Evolutionary conservation across 2,797 vertebrate genomes (phyloP), one percentile per base, ranked within the genome.

Genomic region (Hippopotamyrus pictus): DNA sequence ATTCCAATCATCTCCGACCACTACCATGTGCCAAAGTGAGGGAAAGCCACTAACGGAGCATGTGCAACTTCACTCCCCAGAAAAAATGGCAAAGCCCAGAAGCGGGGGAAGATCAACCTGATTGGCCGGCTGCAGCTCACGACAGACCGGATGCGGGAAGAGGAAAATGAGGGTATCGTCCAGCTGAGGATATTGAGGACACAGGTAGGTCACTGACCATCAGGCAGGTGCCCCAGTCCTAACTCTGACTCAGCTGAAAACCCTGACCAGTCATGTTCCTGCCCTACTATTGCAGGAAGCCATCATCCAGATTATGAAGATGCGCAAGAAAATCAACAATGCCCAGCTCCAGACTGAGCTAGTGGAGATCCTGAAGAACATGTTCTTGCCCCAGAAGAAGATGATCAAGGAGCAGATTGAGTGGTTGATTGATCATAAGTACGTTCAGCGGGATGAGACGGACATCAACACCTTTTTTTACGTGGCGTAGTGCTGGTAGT

Each of bases 351-450:
- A 99, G 96, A 99, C 99, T 76, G 98, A 99, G 97, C 97, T 99
- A 94, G 99, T 99, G 95, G 99, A 99, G 96, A 99, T 99, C 96
- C 95, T 99, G 93, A 99, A 99, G 97, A 99, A 99, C 94, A 99
- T 99, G 99, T 99, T 99, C 95, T 97, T 99, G 94, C 99, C 99
- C 90, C 99, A 99, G 95, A 99, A 99, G 96, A 99, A 99, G 96
- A 99, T 99, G 98, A 99, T 99, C 95, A 99, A 99, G 95, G 98
- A 99, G 95, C 99, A 99, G 95, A 99, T 99, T 0, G 98, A 99
- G 94, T 99, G 99, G 98, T 97, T 99, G 91, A 99, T 99, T 93
- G 98, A 99, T 94, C 98, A 99, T 96, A 99, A 99, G 93, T 99
- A 99, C 94, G 99, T 99, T 93, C 97, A 98, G 95, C 97, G 99